Conservation (phyloP, 2,888 invertebrate genomes). For the Scrobipalpa costella region DNA sequence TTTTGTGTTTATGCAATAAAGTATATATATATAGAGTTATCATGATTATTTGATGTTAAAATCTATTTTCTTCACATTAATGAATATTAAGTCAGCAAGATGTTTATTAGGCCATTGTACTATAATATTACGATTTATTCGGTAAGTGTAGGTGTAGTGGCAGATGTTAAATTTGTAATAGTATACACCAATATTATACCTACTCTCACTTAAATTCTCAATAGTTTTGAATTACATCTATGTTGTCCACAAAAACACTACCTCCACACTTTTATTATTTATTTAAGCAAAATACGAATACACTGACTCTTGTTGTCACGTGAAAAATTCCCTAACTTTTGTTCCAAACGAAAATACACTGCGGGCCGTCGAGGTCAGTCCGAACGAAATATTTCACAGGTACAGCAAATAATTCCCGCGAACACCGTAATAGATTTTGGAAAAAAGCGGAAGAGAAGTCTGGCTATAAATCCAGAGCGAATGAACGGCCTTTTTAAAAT, state of each 20-base stretch:
- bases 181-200: too few species aligned
- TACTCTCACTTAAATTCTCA: too few species aligned
- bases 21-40: too few species aligned
- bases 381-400: conserved; percentile 56
- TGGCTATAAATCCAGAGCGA: conserved; percentile 58
- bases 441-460: conserved; percentile 64
- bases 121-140: too few species aligned
- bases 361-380: conserved; percentile 16
- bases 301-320: conserved; percentile 17
- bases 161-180: too few species aligned
- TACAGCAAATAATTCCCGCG: conserved; percentile 59
- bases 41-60: conserved; percentile 37
- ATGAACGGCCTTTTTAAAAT: conserved; percentile 53
- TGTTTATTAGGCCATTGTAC: too few species aligned
- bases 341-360: conserved; percentile 23
- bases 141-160: too few species aligned
- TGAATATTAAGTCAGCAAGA: too few species aligned
- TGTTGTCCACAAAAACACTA: too few species aligned
- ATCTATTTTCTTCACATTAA: too few species aligned
- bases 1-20: too few species aligned
- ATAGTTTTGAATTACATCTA: too few species aligned
- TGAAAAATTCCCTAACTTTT: conserved; percentile 26
- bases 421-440: conserved; percentile 64
- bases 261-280: neutral
- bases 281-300: neutral